Evolutionary conservation across 2,113 vertebrate species (phyloP).

Genomic region (Calyptomena viridis): DNA sequence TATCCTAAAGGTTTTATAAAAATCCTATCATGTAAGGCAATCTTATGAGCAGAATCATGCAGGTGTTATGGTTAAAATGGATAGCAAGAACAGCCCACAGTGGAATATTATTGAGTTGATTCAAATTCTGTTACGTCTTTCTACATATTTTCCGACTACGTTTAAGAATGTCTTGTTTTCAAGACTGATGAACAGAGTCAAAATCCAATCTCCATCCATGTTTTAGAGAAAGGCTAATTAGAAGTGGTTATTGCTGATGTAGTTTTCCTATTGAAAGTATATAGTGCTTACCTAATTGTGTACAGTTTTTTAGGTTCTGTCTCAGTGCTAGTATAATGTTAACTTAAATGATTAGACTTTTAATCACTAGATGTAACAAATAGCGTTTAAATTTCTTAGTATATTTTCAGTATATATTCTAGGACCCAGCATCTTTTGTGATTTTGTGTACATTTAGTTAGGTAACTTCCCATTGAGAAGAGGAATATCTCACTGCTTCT

Average conservation of each 20-base stretch:
- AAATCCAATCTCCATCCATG: not conserved
- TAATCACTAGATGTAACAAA: not conserved
- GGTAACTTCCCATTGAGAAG: not conserved
- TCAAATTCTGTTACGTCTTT: not conserved
- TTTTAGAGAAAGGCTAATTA: not conserved
- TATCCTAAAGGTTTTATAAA: not conserved
- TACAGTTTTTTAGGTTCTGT: not conserved
- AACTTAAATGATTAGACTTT: not conserved
- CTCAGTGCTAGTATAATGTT: not conserved
- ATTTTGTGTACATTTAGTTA: not conserved
- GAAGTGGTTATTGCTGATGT: not conserved
- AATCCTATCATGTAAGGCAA: not conserved
- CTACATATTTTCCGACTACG: not conserved
- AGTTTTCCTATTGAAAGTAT: not conserved
- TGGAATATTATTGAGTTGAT: not conserved
- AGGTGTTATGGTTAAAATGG: not conserved
- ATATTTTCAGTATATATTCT: not conserved
- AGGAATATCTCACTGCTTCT: not conserved
- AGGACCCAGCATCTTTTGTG: not conserved
- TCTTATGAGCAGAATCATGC: not conserved
- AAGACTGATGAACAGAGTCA: not conserved
- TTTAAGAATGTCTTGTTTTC: conserved; percentile 28
- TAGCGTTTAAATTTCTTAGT: not conserved
- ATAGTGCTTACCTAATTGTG: not conserved
- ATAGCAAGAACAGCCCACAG: not conserved